phyloP scores from a whole-genome alignment of 2,888 invertebrate genomes.

The Disparrhopalites patrizii region DNA sequence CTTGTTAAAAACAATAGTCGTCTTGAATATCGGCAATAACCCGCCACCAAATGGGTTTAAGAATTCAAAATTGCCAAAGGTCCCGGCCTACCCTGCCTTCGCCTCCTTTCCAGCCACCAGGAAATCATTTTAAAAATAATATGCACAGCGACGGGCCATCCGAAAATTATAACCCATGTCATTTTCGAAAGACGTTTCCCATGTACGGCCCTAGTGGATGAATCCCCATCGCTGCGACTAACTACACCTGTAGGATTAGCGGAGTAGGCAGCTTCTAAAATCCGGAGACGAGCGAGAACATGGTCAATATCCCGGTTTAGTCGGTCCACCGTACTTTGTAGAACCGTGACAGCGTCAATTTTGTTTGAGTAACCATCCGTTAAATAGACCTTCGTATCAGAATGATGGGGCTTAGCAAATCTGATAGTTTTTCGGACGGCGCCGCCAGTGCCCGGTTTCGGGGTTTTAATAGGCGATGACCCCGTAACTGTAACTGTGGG shows the following conservation, averaged over 20 bases:
- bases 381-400: not conserved
- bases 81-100: not conserved
- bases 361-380: not conserved
- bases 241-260: constrained; percentile 27
- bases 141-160: constrained; percentile 64
- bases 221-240: not conserved
- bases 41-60: too few relatives aligned
- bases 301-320: constrained; percentile 46
- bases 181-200: constrained; percentile 59
- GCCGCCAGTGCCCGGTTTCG: not conserved
- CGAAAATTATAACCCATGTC: constrained; percentile 59
- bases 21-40: too few relatives aligned
- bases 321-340: constrained; percentile 42
- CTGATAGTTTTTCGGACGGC: constrained; percentile 13
- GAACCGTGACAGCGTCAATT: constrained; percentile 23
- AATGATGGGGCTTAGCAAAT: not conserved
- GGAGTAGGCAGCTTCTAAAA: constrained; percentile 45
- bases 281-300: constrained; percentile 43
- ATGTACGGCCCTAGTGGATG: constrained; percentile 52
- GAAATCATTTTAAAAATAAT: constrained; percentile 44
- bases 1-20: too few relatives aligned
- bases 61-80: not conserved
- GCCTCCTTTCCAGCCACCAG: constrained; percentile 41
- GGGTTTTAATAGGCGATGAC: not conserved
- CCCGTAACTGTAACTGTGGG: not conserved